Evolutionary conservation across 2,113 vertebrate genomes (phyloP), one percentile per base, ranked within the genome.

Genomic region (Scopus umbretta): DNA sequence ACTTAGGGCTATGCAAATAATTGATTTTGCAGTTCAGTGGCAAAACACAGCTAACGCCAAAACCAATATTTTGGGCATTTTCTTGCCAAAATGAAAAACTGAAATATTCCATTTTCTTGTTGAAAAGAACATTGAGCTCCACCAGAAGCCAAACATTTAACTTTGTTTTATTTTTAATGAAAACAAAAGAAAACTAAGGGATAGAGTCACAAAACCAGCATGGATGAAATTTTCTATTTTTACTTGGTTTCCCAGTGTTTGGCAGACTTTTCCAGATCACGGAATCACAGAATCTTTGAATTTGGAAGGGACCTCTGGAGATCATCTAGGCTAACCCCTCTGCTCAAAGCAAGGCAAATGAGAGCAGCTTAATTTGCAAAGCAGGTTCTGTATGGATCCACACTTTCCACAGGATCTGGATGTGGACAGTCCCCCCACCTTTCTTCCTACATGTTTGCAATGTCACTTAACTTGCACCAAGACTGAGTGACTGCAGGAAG

Each of bases 1-100:
- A 70, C 74, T 85, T 96, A 70, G 12, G 58, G 66, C 87, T 82
- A 82, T 62, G 70, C 58, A 94, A 94, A 85, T 94, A 96, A 93
- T 42, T 80, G 80, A 79, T 88, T 96, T 91, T 88, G 67, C 87
- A 93, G 66, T 62, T 91, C 70, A 95, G 25, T 38, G 84, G 65
- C 58, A 90, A 84, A 82, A 91, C 19, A 49, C 12, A 38, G 40
- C 47, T 75, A 61, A 92, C 92, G 81, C 84, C 93, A 95, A 96
- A 81, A 9, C 12, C 12, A 96, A 91, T 96, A 84, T 95, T 96
- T 95, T 74, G 52, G 59, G 45, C 5, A 8, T 7, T 47, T 89
- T 71, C 84, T 92, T 94, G 83, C 73, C 86, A 95, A 89, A 96
- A 67, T 67, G 21, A 68, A 92, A 95, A 80, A 1, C 13, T 16